These are phyloP conservation scores for Loripinus fragilis DNA, from an alignment of 2,888 invertebrate genomes.

Conservation along the genomic window DNA sequence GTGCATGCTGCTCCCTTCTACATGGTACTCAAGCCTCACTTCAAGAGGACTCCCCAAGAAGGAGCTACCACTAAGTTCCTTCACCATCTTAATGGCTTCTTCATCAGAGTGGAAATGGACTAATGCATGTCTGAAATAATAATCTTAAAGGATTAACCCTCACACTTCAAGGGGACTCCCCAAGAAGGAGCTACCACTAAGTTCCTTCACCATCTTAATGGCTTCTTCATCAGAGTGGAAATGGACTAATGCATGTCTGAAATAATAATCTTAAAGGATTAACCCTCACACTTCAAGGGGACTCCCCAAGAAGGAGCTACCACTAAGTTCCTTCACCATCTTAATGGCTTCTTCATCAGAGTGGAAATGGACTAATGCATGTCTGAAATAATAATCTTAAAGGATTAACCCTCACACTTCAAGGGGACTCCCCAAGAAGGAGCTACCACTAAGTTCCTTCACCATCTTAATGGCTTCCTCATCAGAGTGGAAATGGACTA, in stretches of 20 bases:
- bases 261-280: too few species aligned
- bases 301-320: not conserved
- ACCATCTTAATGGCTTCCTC: slow-evolving; percentile 2
- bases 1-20: too few species aligned
- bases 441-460: not conserved
- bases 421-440: not conserved
- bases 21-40: not conserved
- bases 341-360: not conserved
- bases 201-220: not conserved
- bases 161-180: not conserved
- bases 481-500: not conserved
- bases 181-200: not conserved
- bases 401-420: too few species aligned
- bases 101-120: not conserved
- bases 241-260: not conserved
- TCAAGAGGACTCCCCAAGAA: not conserved
- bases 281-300: not conserved
- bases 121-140: not conserved
- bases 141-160: too few species aligned
- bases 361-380: slow-evolving; percentile 2
- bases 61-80: not conserved
- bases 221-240: not conserved
- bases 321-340: not conserved
- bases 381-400: too few species aligned
- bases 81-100: not conserved